Conservation (phyloP, 2,888 invertebrate genomes). For the Gibbula magus region DNA sequence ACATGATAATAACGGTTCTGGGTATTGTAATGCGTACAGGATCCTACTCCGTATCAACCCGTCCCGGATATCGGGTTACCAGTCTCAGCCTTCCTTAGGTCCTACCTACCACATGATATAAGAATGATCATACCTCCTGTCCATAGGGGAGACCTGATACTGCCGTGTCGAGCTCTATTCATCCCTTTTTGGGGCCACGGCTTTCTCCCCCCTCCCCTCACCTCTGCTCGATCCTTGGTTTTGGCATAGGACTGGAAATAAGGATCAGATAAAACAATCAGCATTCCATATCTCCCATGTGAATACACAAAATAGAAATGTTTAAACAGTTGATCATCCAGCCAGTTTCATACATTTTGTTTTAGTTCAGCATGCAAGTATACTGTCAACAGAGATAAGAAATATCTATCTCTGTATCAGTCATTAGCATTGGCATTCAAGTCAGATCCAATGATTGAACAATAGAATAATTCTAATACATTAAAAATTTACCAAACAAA, state of each 20-base stretch:
- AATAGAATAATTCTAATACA: no score
- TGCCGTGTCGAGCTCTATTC: constrained; percentile 93
- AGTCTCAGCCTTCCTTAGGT: no score
- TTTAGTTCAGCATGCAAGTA: no score
- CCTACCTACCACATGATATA: no score
- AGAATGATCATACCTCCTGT: constrained; percentile 55
- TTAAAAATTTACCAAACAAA: neutral
- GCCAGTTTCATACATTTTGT: neutral
- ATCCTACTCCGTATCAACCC: no score
- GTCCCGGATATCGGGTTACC: no score
- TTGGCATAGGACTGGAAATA: constrained; percentile 82
- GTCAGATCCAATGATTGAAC: neutral
- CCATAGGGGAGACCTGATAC: constrained; percentile 91
- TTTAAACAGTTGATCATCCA: neutral
- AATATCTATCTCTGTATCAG: no score
- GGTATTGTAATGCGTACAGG: no score
- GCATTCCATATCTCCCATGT: neutral
- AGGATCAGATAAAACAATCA: neutral
- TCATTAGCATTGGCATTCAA: neutral
- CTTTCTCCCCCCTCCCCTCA: constrained; percentile 91
- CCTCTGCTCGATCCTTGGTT: constrained; percentile 88
- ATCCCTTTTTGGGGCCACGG: constrained; percentile 98
- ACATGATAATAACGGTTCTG: no score
- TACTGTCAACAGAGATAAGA: no score
- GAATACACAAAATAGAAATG: neutral